Evolutionary conservation across 2,888 invertebrate genomes (phyloP), one percentile per base, ranked within the genome.

Genomic region (Hyposoter dolosus): DNA sequence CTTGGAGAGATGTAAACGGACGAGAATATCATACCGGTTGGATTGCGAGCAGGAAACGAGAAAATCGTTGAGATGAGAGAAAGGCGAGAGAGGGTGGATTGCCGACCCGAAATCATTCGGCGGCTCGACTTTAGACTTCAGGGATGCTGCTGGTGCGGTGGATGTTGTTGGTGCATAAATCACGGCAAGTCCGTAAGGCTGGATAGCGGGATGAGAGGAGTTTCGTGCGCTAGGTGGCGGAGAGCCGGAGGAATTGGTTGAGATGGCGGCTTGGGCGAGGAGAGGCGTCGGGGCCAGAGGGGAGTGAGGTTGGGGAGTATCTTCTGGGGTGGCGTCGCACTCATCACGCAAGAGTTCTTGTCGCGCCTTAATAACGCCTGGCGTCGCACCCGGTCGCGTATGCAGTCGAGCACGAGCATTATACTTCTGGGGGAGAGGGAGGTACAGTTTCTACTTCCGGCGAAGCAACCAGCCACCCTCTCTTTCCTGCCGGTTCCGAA

Each of bases 291-390:
- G 35, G 35, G 35, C 6, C 5, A 4, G 0, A 12, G 63, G 75
- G 43, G 60, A 53, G 66, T 56, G 69, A 53, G 75, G 68, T 74
- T 60, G 68, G 85, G 78, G 83, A 82, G 93, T 93, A 93, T 93
- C 93, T 93, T 93, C 92, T 93, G 90, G 91, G 90, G 90, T 90
- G 91, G 93, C 92, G 92, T 92, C 92, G 91, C 91, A 93, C 94
- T 94, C 94, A 93, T 94, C 93, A 93, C 92, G 91, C 89, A 89
- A 87, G 92, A 94, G 93, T 94, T 94, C 94, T 94, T 94, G 94
- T 93, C 93, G 93, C 92, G 93, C 93, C 93, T 93, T 94, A 94
- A 94, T 94, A 94, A 94, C 92, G 92, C 92, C 89, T 90, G 91
- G 91, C 91, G 91, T 92, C 92, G 91, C 92, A 90, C 82, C 84